Conservation (phyloP, 2,113 vertebrate species). For the Taurulus bubalis region DNA sequence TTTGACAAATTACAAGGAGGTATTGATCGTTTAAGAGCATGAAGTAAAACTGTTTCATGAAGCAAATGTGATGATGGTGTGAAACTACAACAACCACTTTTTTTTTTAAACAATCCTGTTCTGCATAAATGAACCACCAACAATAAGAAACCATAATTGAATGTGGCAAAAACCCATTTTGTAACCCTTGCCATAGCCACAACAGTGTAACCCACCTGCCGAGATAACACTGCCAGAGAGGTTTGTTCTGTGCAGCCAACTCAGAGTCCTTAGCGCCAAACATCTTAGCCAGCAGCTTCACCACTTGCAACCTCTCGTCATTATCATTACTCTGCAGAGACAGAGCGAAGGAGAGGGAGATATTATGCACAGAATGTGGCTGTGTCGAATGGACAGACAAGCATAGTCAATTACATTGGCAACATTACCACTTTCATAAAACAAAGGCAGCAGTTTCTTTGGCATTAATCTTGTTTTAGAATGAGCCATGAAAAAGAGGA, state of each 20-base stretch:
- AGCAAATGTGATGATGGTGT: not conserved
- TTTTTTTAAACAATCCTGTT: not conserved
- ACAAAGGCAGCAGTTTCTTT: constrained; percentile 35
- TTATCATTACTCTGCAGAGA: constrained; percentile 96
- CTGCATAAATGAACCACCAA: not conserved
- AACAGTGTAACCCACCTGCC: constrained; percentile 87
- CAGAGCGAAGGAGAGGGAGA: constrained; percentile 24
- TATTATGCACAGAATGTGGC: constrained; percentile 40
- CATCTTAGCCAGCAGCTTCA: constrained; percentile 99
- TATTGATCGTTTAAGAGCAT: not conserved
- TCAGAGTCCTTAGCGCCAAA: constrained; percentile 99
- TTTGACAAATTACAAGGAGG: not conserved
- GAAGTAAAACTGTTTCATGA: too few species aligned
- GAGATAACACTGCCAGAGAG: constrained; percentile 99
- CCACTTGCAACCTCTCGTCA: constrained; percentile 98
- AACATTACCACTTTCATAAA: constrained; percentile 29
- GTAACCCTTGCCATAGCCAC: not conserved
- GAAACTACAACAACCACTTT: not conserved
- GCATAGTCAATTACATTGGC: constrained; percentile 47
- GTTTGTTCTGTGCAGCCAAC: constrained; percentile 97
- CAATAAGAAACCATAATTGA: not conserved
- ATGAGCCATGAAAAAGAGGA: not conserved
- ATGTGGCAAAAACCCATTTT: not conserved
- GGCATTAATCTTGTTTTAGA: constrained; percentile 32
- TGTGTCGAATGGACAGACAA: not conserved